A percentile compares a stretch with the other conserved stretches of the same genome.
These are phyloP conservation scores for Meles meles DNA, from an alignment of 2,113 vertebrate species.

Conservation along the genomic window DNA sequence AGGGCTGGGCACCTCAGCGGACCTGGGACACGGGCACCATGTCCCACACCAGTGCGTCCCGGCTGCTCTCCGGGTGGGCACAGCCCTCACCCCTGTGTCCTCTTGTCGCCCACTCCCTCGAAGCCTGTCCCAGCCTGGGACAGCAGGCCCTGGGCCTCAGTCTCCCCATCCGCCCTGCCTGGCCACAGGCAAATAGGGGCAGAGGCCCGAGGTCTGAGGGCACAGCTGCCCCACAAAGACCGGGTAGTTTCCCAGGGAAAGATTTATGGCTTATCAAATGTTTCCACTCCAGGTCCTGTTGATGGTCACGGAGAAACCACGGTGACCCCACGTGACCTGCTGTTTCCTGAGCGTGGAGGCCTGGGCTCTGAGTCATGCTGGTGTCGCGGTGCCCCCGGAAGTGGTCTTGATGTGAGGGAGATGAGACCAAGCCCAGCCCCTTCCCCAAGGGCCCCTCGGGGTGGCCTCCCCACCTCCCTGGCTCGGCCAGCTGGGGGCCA, in stretches of 20 bases:
- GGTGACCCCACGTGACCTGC: not conserved
- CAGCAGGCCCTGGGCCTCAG: not conserved
- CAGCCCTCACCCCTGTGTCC: not conserved
- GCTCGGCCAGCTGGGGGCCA: not conserved
- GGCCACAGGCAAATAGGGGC: not conserved
- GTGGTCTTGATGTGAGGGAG: not conserved
- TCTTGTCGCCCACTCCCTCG: rapidly evolving
- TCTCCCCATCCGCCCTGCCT: not conserved
- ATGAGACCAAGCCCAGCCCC: rapidly evolving
- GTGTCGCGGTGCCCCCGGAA: rapidly evolving
- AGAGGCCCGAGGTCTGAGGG: not conserved
- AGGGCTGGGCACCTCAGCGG: not conserved
- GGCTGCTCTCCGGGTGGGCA: not conserved
- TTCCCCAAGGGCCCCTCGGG: not conserved
- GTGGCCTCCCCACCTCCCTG: not conserved
- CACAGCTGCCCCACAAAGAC: not conserved
- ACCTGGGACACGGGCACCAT: not conserved
- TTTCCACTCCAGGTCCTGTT: not conserved
- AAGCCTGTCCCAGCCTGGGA: not conserved
- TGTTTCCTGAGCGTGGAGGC: not conserved
- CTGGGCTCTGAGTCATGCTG: not conserved
- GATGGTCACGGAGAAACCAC: not conserved
- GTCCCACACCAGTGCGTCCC: not conserved
- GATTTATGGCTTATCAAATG: not conserved
- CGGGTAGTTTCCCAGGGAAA: not conserved